phyloP scores from a whole-genome alignment of 2,888 invertebrate genomes.

The Cerastis rubricosa region DNA sequence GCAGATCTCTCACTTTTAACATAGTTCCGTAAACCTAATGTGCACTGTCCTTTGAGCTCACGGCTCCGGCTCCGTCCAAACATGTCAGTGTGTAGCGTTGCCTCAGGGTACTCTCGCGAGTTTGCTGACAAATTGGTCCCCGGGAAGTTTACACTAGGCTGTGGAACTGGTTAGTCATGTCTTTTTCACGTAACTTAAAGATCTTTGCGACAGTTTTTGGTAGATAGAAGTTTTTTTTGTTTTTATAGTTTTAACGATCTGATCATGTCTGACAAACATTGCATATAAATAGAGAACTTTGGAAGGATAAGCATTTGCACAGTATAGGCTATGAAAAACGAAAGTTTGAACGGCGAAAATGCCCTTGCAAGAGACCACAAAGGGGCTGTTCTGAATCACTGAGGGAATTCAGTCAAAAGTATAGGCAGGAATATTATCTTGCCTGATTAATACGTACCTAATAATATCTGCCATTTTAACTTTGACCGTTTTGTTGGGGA shows the following conservation, averaged over 20 bases:
- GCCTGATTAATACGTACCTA: not conserved
- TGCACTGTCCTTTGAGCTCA: constrained; percentile 19
- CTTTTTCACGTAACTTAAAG: not conserved
- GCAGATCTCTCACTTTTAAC: constrained; percentile 1
- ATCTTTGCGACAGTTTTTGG: not conserved
- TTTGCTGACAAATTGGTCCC: constrained; percentile 37
- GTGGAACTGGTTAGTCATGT: not conserved
- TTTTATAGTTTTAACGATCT: not conserved
- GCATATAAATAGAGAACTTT: too few species aligned
- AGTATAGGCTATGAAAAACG: too few species aligned
- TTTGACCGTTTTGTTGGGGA: not conserved
- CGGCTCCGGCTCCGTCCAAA: constrained; percentile 4
- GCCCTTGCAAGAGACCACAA: not conserved
- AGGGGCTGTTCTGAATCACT: too few species aligned
- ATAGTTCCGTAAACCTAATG: constrained; percentile 13
- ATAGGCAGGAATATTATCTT: not conserved
- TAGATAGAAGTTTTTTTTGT: not conserved
- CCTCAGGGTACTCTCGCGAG: constrained; percentile 26
- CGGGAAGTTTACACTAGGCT: constrained; percentile 15
- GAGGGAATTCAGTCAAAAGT: not conserved
- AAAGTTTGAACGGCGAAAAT: not conserved
- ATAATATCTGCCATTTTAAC: not conserved
- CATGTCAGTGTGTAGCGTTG: not conserved
- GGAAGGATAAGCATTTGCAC: too few species aligned
- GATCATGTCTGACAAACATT: too few species aligned